Base-by-base conservation (phyloP, 2,888 invertebrate species). In the Hetaerina titia region DNA sequence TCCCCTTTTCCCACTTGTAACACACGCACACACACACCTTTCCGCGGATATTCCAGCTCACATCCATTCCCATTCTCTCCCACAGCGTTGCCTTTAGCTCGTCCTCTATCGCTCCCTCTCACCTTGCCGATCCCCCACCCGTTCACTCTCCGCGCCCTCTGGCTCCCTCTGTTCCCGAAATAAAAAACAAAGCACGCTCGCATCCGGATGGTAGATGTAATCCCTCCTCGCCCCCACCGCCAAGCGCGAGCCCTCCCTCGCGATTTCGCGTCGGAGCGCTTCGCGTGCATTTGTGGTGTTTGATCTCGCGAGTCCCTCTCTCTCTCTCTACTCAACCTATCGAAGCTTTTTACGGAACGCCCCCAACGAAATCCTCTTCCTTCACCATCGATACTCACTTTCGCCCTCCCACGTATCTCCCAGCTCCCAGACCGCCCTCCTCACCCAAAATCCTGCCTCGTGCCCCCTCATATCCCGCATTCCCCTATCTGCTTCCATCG, bases 251-350 rank as follows among this genome's bases (percentile, higher is more conserved):
- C 45, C 45, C 45, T 45, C 45, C 45, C 8, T 81, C 31, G 31
- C 81, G 81, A 81, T 81, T 81, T 31, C 81, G 25, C 81, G n/a
- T 22, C 69, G 69, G 19, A 63, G 19, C 69, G 9, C 69, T 69
- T 31, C 31, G 63, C 90, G 56, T 92, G 92, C 92, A 74, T 92
- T 92, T 69, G 92, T 19, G 64, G 56, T 69, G 92, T 92, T 92
- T 92, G 92, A 92, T 92, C 92, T 92, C 92, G 13, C 11, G 56
- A 22, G 22, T 19, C 56, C 56, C n/a, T 56, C 92, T 92, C 45
- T 45, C 56, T 60, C 69, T 19, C 69, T n/a, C 8, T n/a, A 19
- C 7, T 22, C 81, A 4, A 31, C 22, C 81, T 81, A 81, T 81
- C 81, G 25, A 81, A 81, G 81, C 81, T 81, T 81, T 81, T 81